These are phyloP conservation scores for Drosophila pallidifrons DNA, from an alignment of 1,140 invertebrate genomes.

Conservation along the genomic window DNA sequence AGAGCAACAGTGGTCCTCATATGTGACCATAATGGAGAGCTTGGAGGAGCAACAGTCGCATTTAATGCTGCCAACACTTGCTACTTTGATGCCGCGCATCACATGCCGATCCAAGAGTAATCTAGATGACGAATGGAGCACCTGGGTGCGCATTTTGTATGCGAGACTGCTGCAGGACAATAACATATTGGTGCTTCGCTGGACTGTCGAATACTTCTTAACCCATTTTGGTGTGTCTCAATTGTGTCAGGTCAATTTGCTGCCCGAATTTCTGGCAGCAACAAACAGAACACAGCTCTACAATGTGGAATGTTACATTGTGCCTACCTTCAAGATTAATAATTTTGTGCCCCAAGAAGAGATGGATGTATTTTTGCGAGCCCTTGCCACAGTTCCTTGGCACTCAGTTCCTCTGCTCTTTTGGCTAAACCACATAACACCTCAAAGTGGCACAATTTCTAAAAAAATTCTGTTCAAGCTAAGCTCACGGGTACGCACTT, in stretches of 20 bases:
- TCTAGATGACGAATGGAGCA: constrained; percentile 31
- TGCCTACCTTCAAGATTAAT: constrained; percentile 28
- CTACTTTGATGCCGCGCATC: constrained; percentile 67
- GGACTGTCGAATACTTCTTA: constrained; percentile 78
- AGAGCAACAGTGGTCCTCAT: constrained; percentile 59
- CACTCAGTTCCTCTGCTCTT: constrained; percentile 66
- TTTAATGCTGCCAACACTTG: constrained; percentile 86
- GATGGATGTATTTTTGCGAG: constrained; percentile 34
- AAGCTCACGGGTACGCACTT: constrained; percentile 48
- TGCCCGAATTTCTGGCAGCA: constrained; percentile 60
- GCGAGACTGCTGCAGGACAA: constrained; percentile 84
- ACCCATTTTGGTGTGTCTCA: constrained; percentile 33
- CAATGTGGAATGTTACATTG: constrained; percentile 52
- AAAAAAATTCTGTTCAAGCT: constrained; percentile 56
- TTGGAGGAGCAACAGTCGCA: constrained; percentile 88
- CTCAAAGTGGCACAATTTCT: not conserved
- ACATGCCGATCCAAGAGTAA: constrained; percentile 1
- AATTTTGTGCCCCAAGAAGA: constrained; percentile 19
- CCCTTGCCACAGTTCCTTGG: constrained; percentile 58
- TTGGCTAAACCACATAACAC: constrained; percentile 49
- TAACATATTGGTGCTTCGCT: constrained; percentile 85
- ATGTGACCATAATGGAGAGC: constrained; percentile 85
- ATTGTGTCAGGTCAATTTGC: constrained; percentile 31
- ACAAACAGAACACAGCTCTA: constrained; percentile 71
- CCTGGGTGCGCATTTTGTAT: constrained; percentile 85